These are phyloP conservation scores for Artemia sp. DNA, from an alignment of 2,888 invertebrate genomes.

Conservation along the genomic window DNA sequence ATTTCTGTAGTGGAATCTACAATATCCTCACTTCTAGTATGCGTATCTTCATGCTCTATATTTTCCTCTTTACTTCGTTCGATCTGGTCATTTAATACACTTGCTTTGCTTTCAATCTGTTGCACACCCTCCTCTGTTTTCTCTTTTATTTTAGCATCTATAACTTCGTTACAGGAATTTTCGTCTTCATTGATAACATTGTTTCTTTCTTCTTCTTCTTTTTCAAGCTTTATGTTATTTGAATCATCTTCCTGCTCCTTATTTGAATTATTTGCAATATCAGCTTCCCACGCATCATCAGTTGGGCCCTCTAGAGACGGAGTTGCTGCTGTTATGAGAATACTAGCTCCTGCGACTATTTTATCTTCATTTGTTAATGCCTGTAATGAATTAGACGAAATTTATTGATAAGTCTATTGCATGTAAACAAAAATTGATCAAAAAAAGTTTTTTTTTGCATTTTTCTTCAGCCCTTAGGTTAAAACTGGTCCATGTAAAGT, in stretches of 20 bases:
- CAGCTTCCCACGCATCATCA: slow-evolving; percentile 24
- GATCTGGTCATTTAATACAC: neutral
- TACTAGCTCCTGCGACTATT: slow-evolving; percentile 67
- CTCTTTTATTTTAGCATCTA: neutral
- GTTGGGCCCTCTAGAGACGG: slow-evolving; percentile 76
- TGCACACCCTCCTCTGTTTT: slow-evolving; percentile 11
- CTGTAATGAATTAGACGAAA: neutral
- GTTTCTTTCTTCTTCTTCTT: neutral
- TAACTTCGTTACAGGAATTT: neutral
- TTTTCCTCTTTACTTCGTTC: neutral
- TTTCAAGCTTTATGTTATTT: neutral
- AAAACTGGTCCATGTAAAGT: too few species aligned
- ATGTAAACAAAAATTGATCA: too few species aligned
- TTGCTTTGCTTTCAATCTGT: neutral
- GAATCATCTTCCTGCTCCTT: slow-evolving; percentile 17
- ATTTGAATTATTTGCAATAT: slow-evolving; percentile 18
- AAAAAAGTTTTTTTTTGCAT: too few species aligned
- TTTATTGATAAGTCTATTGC: too few species aligned
- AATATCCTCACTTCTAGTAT: neutral
- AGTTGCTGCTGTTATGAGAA: slow-evolving; percentile 82
- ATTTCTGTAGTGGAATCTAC: neutral
- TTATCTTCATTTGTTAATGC: slow-evolving; percentile 36
- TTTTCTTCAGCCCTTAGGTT: too few species aligned
- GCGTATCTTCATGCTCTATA: neutral
- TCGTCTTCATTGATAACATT: neutral